Evolutionary conservation across 2,888 invertebrate genomes (phyloP), one percentile per base, ranked within the genome.

Genomic region (Tryphoninae sp.): DNA sequence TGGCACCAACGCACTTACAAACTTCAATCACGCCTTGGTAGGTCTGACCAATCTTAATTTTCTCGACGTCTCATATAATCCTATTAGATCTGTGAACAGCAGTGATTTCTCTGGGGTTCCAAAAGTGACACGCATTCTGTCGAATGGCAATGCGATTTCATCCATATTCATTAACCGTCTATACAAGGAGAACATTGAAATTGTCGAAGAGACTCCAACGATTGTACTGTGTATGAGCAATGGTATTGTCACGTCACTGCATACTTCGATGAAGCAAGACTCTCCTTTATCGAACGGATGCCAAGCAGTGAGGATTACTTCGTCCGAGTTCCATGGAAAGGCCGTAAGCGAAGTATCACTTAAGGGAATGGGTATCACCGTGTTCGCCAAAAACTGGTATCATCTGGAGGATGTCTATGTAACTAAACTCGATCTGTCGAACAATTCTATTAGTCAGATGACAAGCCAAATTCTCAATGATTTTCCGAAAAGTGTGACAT

Each of bases 371-470:
- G 83, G 81, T 3, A 88, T 89, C 40, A 81, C 74, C 16, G 84
- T 80, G 22, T 61, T 61, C n/a, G 4, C n/a, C n/a, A 4, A n/a
- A n/a, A 16, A 16, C 61, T 61, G 61, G 61, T 61, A 33, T 61
- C 40, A 40, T 61, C 33, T 61, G 16, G 16, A 33, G 33, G 26
- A 26, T 23, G 3, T 23, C 7, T n/a, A 11, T n/a, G 7, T 61
- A 9, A 16, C 62, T 2, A 81, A 81, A 0, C 51, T 89, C 9
- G 86, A 87, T 65, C 64, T 90, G 0, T 73, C 85, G 1, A 69
- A 80, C n/a, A 90, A 89, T 78, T 83, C 86, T 0, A 88, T 90
- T 33, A 55, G 73, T 1, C 88, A 89, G 62, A 84, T 90, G 67
- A 86, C 85, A 4, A 83, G 83, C 4, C 89, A 89, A 19, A 16